Evolutionary conservation across 2,113 vertebrate species (phyloP).

Genomic region (Paralichthys olivaceus): DNA sequence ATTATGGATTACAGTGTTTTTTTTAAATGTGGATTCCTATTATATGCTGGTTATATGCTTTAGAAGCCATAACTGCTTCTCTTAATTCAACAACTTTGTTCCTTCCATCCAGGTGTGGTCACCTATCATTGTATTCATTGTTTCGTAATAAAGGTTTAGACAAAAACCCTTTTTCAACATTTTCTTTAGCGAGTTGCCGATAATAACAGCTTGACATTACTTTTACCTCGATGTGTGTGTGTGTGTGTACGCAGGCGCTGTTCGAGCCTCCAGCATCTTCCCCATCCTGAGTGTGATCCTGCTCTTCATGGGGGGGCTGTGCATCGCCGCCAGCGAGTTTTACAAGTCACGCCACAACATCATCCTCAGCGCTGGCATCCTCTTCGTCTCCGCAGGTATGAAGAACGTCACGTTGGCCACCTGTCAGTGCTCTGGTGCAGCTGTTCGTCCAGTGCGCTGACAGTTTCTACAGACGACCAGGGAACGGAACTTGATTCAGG

Average conservation of each 20-base stretch:
- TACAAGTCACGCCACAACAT: slow-evolving; percentile 99
- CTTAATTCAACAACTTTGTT: background rate
- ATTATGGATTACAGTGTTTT: too few species aligned
- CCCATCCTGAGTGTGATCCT: slow-evolving; percentile 98
- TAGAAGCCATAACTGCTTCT: too few species aligned
- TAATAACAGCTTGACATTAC: background rate
- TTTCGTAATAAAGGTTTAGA: background rate
- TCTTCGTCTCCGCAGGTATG: slow-evolving; percentile 97
- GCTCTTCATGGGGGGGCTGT: slow-evolving; percentile 99
- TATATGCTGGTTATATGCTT: too few species aligned
- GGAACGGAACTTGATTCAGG: too few species aligned
- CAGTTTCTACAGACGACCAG: too few species aligned
- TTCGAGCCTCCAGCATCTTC: slow-evolving; percentile 98
- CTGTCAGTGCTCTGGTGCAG: too few species aligned
- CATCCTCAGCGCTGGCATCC: slow-evolving; percentile 97
- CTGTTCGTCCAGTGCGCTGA: too few species aligned
- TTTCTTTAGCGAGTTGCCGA: background rate
- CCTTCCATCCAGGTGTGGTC: background rate
- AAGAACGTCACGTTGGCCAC: background rate
- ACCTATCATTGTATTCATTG: background rate
- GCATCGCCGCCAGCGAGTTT: slow-evolving; percentile 99
- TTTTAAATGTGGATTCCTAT: background rate
- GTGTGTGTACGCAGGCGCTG: slow-evolving; percentile 86
- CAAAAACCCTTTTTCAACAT: background rate
- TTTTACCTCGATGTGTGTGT: slow-evolving; percentile 21